Percentiles rank a stretch among this genome's conserved stretches.
phyloP scores from a whole-genome alignment of 2,113 vertebrate species.

The Chlamydotis undulata region DNA sequence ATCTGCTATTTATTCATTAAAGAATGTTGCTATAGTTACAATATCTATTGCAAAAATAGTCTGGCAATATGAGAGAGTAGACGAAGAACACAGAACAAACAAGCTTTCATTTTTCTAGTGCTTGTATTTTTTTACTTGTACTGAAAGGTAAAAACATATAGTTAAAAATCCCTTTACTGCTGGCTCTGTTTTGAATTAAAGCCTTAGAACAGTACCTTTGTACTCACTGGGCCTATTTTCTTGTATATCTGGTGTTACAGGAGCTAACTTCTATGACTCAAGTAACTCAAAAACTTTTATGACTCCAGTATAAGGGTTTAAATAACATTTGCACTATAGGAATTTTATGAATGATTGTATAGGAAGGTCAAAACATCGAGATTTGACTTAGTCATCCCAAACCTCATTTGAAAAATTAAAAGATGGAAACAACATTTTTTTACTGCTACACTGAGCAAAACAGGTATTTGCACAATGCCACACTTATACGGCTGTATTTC shows the following conservation, averaged over 20 bases:
- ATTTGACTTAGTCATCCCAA: neutral
- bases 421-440: neutral
- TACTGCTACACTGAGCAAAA: neutral
- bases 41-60: slow-evolving; percentile 57
- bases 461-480: neutral
- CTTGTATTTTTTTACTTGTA: neutral
- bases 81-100: slow-evolving; percentile 41
- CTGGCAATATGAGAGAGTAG: slow-evolving; percentile 6
- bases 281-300: neutral
- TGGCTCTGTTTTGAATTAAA: slow-evolving; percentile 21
- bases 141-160: neutral
- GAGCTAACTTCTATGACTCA: neutral
- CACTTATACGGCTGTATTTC: neutral
- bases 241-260: neutral
- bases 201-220: neutral
- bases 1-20: slow-evolving; percentile 57
- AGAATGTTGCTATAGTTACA: slow-evolving; percentile 67
- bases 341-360: neutral
- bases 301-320: neutral
- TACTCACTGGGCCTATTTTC: neutral
- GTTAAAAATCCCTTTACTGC: neutral
- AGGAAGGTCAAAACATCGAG: neutral
- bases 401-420: neutral
- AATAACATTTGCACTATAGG: neutral
- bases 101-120: slow-evolving; percentile 30